A percentile compares a stretch with the other conserved stretches of the same genome.
Evolutionary conservation across 2,797 vertebrate genomes (phyloP).

Genomic region (Ciconia nigra): DNA sequence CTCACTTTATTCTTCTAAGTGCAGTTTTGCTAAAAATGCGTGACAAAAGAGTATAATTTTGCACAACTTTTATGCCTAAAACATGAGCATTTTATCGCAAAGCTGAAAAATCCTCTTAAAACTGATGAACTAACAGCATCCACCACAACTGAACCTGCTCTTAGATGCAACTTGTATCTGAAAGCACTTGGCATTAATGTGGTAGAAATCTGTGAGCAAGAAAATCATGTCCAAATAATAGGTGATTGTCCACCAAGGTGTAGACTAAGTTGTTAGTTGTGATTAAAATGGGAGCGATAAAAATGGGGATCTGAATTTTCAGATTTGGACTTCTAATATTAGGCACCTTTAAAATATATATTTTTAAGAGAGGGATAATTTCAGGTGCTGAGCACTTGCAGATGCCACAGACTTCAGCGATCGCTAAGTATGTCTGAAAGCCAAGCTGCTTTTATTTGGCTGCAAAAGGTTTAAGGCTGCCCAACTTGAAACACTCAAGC

Average conservation of each 20-base stretch:
- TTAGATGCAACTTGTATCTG: not conserved
- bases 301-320: constrained; percentile 36
- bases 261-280: not conserved
- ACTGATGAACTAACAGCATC: constrained; percentile 13
- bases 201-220: not conserved
- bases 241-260: not conserved
- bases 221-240: not conserved
- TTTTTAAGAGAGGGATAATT: constrained; percentile 34
- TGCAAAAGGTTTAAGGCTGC: not conserved
- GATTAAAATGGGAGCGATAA: not conserved
- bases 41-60: constrained; percentile 57
- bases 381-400: constrained; percentile 14
- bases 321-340: constrained; percentile 8
- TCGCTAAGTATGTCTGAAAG: not conserved
- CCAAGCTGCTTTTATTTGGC: not conserved
- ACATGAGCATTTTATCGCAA: constrained; percentile 19
- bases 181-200: not conserved
- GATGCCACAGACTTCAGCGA: not conserved
- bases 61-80: constrained; percentile 62
- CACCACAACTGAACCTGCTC: not conserved
- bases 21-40: constrained; percentile 52
- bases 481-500: not conserved
- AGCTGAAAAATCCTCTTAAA: constrained; percentile 31
- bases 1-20: constrained; percentile 65
- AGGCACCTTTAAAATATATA: constrained; percentile 12